These are phyloP conservation scores for Triplophysa rosa DNA, from an alignment of 2,113 vertebrate species.

Conservation along the genomic window DNA sequence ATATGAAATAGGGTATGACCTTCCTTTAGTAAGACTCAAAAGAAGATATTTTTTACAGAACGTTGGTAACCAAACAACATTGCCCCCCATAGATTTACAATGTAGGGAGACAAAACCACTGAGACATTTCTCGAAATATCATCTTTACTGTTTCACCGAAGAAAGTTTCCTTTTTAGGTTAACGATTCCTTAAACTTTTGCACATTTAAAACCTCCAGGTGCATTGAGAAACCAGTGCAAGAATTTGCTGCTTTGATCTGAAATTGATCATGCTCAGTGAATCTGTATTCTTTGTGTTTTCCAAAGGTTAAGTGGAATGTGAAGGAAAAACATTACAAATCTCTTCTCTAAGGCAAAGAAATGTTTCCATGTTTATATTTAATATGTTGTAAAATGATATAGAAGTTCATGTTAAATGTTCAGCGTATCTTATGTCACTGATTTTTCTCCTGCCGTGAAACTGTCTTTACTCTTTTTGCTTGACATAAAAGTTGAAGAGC, in stretches of 20 bases:
- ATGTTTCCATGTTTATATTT: conserved; percentile 59
- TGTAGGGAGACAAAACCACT: too few relatives aligned
- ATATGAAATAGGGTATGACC: too few relatives aligned
- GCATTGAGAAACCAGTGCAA: neutral
- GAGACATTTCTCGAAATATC: too few relatives aligned
- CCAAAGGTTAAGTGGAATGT: neutral
- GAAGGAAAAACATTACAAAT: conserved; percentile 46
- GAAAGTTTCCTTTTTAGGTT: too few relatives aligned
- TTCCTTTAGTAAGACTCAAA: neutral
- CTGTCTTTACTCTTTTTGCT: conserved; percentile 28
- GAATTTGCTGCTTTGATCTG: neutral
- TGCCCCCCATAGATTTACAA: too few relatives aligned
- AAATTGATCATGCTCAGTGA: neutral
- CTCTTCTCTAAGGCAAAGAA: conserved; percentile 48
- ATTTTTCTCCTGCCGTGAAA: conserved; percentile 50
- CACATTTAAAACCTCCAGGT: neutral
- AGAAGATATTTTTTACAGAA: too few relatives aligned
- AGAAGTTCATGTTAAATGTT: conserved; percentile 56
- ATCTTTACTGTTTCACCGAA: too few relatives aligned
- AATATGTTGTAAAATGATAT: conserved; percentile 55
- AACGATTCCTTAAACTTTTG: too few relatives aligned
- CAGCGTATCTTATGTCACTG: conserved; percentile 49
- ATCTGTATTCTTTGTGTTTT: neutral
- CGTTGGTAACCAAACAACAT: too few relatives aligned
- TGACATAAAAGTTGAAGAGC: conserved; percentile 68